Base-by-base conservation (phyloP, 2,888 invertebrate genomes). In the Diaphora mendica region DNA sequence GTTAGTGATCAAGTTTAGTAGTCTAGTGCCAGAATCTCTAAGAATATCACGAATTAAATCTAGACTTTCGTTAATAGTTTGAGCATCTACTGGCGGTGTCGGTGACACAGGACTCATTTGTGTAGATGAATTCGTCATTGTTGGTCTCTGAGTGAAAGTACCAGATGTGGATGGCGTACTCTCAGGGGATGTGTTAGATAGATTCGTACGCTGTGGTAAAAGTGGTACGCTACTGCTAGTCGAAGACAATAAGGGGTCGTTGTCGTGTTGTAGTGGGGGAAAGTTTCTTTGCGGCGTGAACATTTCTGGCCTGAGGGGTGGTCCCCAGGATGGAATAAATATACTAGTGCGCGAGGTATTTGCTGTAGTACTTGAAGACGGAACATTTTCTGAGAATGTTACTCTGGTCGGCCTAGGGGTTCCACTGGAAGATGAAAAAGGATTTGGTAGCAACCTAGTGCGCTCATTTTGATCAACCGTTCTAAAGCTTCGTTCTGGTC, bases 11-110 rank as follows among this genome's bases (percentile, higher is more conserved):
- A 96, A 88, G 82, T 95, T 95, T 64, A 96, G 86, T 30, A 96
- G 84, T 70, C 95, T 88, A 17, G 94, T 93, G 7, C 96, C 95
- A 0, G 96, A 96, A 84, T 95, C 96, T 70, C 95, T 90, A 17
- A 96, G 87, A 76, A 96, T 96, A 76, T 95, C 95, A 23, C 96
- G 90, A 71, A 96, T 95, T 39, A 95, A 85, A 78, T 96, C 94
- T 39, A 96, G 90, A 76, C 95, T 95, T 78, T 95, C 94, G 73
- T 94, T 94, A 66, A 95, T 94, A 17, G 94, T 90, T 79, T 93
- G 92, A 59, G 94, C 93, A 79, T 95, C 94, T n/a, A 91, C 90
- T 5, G 91, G 89, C 0, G 89, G 82, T 5, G 91, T 89, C 0
- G 89, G 82, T 7, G 87, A 84, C 48, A 83, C 86, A 33, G 91